These are phyloP conservation scores for Hirtodrosophila alboralis DNA, from an alignment of 2,888 invertebrate species.

Conservation along the genomic window DNA sequence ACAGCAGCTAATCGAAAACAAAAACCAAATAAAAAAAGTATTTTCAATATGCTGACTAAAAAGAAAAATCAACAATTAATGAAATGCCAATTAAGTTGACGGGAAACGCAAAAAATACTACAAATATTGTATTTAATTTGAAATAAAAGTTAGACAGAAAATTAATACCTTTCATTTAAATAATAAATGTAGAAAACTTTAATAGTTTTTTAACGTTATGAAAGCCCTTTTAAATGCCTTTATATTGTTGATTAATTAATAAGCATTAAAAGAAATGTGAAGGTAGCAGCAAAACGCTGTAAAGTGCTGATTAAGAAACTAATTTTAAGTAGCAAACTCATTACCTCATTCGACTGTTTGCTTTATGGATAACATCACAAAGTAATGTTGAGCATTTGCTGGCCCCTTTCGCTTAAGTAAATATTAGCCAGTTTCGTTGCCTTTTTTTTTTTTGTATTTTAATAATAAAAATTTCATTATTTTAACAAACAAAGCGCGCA, in stretches of 20 bases:
- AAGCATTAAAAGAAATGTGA: neutral
- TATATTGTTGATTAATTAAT: neutral
- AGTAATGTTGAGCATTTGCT: constrained; percentile 51
- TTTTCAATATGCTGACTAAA: no score
- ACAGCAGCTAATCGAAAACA: constrained; percentile 27
- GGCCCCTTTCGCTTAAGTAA: constrained; percentile 57
- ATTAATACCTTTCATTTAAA: no score
- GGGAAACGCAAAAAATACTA: no score
- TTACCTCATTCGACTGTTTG: constrained; percentile 52
- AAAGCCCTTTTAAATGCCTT: neutral
- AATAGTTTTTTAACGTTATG: no score
- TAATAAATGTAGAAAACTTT: no score
- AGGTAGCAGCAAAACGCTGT: neutral
- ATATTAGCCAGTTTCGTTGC: constrained; percentile 59
- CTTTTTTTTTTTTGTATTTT: constrained; percentile 62
- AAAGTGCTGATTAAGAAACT: constrained; percentile 62
- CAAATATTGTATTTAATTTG: no score
- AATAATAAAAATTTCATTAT: constrained; percentile 78
- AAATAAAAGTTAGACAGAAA: no score
- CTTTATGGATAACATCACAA: constrained; percentile 59
- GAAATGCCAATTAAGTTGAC: neutral
- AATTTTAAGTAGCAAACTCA: constrained; percentile 31
- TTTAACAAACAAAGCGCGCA: constrained; percentile 57
- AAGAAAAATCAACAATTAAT: no score
- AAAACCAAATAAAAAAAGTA: neutral